These are phyloP conservation scores for Triplophysa rosa DNA, from an alignment of 2,113 vertebrate genomes.

Conservation along the genomic window DNA sequence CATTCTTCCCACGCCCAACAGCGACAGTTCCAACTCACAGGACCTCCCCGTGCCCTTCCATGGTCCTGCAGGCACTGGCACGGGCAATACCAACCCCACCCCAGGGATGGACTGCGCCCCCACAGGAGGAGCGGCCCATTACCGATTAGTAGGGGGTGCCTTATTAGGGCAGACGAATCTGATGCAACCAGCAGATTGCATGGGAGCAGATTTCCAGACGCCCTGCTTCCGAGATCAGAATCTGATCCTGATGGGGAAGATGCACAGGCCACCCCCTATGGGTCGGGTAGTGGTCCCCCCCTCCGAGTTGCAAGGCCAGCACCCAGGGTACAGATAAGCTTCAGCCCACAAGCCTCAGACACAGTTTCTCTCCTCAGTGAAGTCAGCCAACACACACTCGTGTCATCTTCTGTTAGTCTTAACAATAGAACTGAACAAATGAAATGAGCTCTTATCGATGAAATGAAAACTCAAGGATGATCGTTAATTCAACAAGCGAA, in stretches of 20 bases:
- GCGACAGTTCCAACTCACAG: slow-evolving; percentile 98
- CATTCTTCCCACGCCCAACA: slow-evolving; percentile 97
- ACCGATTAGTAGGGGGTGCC: slow-evolving; percentile 76
- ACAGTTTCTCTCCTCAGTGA: slow-evolving; percentile 57
- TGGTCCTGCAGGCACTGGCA: slow-evolving; percentile 68
- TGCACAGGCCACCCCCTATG: slow-evolving; percentile 90
- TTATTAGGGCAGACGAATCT: slow-evolving; percentile 86
- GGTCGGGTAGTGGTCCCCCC: slow-evolving; percentile 73
- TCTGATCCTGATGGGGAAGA: slow-evolving; percentile 91
- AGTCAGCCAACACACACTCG: slow-evolving; percentile 59
- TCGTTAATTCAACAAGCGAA: slow-evolving; percentile 63
- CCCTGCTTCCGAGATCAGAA: slow-evolving; percentile 98
- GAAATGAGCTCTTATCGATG: slow-evolving; percentile 53
- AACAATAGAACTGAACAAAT: slow-evolving; percentile 62
- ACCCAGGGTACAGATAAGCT: slow-evolving; percentile 99
- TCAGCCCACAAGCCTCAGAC: slow-evolving; percentile 63
- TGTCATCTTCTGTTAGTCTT: slow-evolving; percentile 73
- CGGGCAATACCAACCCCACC: slow-evolving; percentile 74
- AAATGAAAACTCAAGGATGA: slow-evolving; percentile 65
- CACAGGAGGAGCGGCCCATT: slow-evolving; percentile 82
- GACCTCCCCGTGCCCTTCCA: slow-evolving; percentile 93
- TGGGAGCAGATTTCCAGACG: slow-evolving; percentile 95
- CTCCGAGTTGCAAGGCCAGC: slow-evolving; percentile 94
- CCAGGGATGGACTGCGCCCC: slow-evolving; percentile 87
- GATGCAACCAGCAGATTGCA: slow-evolving; percentile 97